A percentile compares a stretch with the other conserved stretches of the same genome.
phyloP scores from a whole-genome alignment of 2,113 vertebrate genomes.

The Nipponia nippon region DNA sequence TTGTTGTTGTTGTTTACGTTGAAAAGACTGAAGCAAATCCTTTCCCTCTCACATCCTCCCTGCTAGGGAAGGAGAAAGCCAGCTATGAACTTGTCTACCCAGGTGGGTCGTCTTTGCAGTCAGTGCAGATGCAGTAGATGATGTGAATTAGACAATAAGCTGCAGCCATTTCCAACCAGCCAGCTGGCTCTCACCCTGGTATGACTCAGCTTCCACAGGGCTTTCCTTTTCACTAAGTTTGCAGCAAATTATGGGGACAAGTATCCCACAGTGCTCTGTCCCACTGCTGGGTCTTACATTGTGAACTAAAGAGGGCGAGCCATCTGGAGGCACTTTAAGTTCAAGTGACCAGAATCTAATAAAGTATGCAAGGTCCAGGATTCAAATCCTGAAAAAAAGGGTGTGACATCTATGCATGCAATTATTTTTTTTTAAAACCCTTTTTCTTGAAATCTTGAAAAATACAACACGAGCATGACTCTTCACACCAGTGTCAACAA shows the following conservation, averaged over 20 bases:
- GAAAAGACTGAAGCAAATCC: not conserved
- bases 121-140: not conserved
- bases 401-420: fast-evolving
- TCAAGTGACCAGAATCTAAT: not conserved
- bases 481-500: not conserved
- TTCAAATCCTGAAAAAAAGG: not conserved
- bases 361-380: not conserved
- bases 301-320: not conserved
- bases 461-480: not conserved
- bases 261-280: not conserved
- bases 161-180: not conserved
- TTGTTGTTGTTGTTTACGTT: not conserved
- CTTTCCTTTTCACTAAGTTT: not conserved
- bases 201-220: not conserved
- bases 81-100: not conserved
- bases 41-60: not conserved
- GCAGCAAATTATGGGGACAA: not conserved
- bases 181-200: not conserved
- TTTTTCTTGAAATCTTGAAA: not conserved
- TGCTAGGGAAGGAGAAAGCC: not conserved
- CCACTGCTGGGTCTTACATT: not conserved
- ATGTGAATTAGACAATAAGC: not conserved
- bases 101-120: not conserved
- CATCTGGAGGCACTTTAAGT: not conserved
- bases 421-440: not conserved